phyloP scores from a whole-genome alignment of 2,113 vertebrate species.

The Thunnus thynnus region DNA sequence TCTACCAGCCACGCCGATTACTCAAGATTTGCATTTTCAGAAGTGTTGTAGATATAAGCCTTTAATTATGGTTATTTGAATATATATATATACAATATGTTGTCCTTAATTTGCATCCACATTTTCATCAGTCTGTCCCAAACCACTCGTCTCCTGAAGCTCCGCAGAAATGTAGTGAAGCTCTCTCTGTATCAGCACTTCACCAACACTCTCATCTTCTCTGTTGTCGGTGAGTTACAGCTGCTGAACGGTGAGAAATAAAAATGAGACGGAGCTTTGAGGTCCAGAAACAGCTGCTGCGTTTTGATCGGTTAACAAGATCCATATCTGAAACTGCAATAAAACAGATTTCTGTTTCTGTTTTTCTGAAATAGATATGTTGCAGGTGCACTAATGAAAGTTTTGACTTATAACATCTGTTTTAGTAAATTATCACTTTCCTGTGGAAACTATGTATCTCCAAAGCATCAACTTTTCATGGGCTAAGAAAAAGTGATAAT shows the following conservation, averaged over 20 bases:
- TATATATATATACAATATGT: not conserved
- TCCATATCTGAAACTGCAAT: not conserved
- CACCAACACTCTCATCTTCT: constrained; percentile 96
- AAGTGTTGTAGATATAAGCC: not conserved
- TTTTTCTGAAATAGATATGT: not conserved
- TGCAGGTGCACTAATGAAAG: not conserved
- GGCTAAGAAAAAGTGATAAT: no score
- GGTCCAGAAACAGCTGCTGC: not conserved
- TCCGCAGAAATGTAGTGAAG: constrained; percentile 95
- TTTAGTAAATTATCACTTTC: no score
- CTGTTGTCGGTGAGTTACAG: constrained; percentile 91
- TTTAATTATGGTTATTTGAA: not conserved
- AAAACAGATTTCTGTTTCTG: not conserved
- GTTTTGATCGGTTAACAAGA: not conserved
- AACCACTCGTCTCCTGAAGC: constrained; percentile 94
- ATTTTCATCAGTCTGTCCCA: constrained; percentile 98
- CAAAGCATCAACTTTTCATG: no score
- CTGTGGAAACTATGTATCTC: no score
- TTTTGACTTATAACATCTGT: not conserved
- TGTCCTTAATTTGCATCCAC: constrained; percentile 90
- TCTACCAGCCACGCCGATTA: no score
- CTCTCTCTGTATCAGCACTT: constrained; percentile 96
- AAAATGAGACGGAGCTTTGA: not conserved
- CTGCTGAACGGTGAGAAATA: not conserved
- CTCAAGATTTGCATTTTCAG: not conserved